A percentile compares a stretch with the other conserved stretches of the same genome.
Conservation (phyloP, 1,140 invertebrate species). For the Diachasma alloeum region DNA sequence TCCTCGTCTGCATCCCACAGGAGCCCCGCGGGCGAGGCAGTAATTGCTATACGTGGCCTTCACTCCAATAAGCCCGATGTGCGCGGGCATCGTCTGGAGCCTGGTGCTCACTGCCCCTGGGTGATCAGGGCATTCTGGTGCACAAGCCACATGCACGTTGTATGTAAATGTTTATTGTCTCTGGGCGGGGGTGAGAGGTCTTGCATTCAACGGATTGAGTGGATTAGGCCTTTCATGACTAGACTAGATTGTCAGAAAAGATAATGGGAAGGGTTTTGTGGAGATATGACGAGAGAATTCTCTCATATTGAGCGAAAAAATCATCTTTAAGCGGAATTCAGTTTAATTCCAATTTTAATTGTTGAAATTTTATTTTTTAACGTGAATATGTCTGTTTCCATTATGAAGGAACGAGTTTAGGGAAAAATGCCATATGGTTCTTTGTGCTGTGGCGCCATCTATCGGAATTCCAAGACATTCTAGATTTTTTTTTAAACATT, state of each 20-base stretch:
- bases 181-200: slow-evolving; percentile 7
- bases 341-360: too few species aligned
- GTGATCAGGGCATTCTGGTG: slow-evolving; percentile 1
- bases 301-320: not conserved
- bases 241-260: too few species aligned
- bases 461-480: too few species aligned
- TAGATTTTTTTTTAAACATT: too few species aligned
- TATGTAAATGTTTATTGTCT: slow-evolving; percentile 64
- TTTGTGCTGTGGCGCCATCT: too few species aligned
- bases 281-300: not conserved
- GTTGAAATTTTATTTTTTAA: too few species aligned
- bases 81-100: slow-evolving; percentile 33
- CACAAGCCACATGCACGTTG: slow-evolving; percentile 32
- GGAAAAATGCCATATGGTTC: too few species aligned
- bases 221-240: not conserved
- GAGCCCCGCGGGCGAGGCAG: slow-evolving; percentile 42
- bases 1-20: slow-evolving; percentile 31
- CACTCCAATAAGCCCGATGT: slow-evolving; percentile 50
- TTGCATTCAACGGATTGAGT: not conserved
- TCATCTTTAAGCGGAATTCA: too few species aligned
- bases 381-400: too few species aligned
- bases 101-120: not conserved
- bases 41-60: slow-evolving; percentile 51
- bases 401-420: too few species aligned
- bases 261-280: too few species aligned